Evolutionary conservation across 2,797 vertebrate genomes (phyloP), one percentile per base, ranked within the genome.

Genomic region (Tenualosa thibaudeaui): DNA sequence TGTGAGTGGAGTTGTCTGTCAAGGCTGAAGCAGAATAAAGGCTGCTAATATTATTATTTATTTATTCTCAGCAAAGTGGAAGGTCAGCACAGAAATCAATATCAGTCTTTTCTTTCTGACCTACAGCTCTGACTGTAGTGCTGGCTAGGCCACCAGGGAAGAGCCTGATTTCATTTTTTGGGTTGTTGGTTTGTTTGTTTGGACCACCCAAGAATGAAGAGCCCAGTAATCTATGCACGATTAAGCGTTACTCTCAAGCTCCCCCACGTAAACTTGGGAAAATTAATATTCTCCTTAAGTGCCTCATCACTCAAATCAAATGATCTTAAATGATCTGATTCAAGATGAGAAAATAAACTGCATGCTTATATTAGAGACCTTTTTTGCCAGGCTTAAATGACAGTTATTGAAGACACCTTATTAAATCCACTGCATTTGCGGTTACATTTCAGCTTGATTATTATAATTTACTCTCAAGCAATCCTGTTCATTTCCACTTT

Each of bases 301-400:
- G 68, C 31, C 68, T 75, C 68, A 6, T 43, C 68, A 12, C 31
- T 75, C 37, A 43, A 75, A 37, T 75, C 17, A 75, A 75, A 37
- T 17, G 37, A 15, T 75, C 68, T 75, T 19, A 75, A 75, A 75
- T 75, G 31, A 75, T 75, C 68, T 40, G 31, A 75, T 75, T 37
- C 3, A 31, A 71, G 65, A 71, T 71, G 65, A 71, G 26, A 37
- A 31, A 37, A 43, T 37, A 75, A 37, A 40, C 13, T 19, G 62
- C 62, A 68, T 37, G 26, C 68, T 75, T 68, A 37, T 68, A 13
- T 3, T 1, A 15, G 13, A 40, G 15, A 40, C 31, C 4, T 75
- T 37, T 12, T 62, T 13, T 12, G 1, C 50, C 50, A 10, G 15
- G 3, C 31, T 43, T 7, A 75, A 37, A 19, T 60, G 58, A 60